Percentiles rank a stretch among this genome's conserved stretches.
Evolutionary conservation across 2,888 invertebrate species (phyloP).

Genomic region (Scaeva pyrastri): DNA sequence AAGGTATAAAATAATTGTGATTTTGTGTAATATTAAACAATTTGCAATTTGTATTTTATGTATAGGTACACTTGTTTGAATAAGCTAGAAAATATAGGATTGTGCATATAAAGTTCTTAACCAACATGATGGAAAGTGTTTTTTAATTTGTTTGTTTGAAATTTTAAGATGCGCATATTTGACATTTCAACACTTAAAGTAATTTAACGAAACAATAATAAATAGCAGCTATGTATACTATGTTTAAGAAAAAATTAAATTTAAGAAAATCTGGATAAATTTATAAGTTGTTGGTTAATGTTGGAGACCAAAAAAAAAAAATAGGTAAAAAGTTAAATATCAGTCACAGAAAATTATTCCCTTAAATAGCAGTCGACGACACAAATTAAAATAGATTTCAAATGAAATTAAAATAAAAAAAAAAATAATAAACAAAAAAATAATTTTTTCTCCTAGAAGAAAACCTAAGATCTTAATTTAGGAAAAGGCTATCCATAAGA

Average conservation of each 20-base stretch:
- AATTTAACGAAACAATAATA: not conserved
- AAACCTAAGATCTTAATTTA: constrained; percentile 70
- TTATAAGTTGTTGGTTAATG: not conserved
- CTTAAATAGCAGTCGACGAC: constrained; percentile 73
- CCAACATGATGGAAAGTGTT: constrained; percentile 38
- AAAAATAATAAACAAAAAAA: constrained; percentile 67
- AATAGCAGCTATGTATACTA: no score
- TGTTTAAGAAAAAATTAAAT: constrained; percentile 47
- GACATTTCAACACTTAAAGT: not conserved
- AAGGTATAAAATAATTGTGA: constrained; percentile 65
- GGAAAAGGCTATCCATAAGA: constrained; percentile 52
- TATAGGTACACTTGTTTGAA: constrained; percentile 11
- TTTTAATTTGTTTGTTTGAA: not conserved
- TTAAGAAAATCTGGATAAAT: constrained; percentile 1
- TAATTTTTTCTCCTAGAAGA: constrained; percentile 68
- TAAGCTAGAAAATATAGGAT: constrained; percentile 49
- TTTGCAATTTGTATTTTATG: constrained; percentile 33
- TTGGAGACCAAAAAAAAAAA: no score
- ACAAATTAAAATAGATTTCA: constrained; percentile 41
- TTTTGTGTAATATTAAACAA: constrained; percentile 61
- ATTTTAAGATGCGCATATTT: not conserved
- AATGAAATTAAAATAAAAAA: constrained; percentile 51
- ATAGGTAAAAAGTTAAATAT: constrained; percentile 50
- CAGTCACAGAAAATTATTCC: constrained; percentile 72
- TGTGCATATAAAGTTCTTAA: constrained; percentile 33